Evolutionary conservation across 2,113 vertebrate genomes (phyloP), one percentile per base, ranked within the genome.

Genomic region (Corvus moneduloides): DNA sequence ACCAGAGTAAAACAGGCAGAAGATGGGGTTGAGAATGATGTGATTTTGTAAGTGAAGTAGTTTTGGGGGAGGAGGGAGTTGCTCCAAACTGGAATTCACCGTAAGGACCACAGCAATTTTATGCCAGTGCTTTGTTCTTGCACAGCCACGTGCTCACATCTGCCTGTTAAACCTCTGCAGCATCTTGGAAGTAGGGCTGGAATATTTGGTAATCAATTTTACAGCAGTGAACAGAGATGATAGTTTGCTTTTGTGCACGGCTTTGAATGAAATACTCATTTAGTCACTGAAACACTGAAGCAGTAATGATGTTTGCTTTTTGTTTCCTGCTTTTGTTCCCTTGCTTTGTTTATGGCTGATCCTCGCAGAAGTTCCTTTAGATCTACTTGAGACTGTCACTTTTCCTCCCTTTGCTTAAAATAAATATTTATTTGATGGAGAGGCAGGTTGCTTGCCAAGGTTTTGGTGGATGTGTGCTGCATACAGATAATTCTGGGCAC

Each of bases 321-420:
- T 64, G 37, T 66, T 89, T 93, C 86, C 89, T 83, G 58, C 84
- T 58, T 91, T 89, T 95, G 66, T 91, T 92, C 62, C 19, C 71
- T 75, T 26, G 17, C 68, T 80, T 91, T 78, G 66, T 79, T 92
- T 54, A 11, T 26, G 63, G 37, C 88, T 78, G 39, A 46, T 91
- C 41, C 56, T 46, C 10, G 0, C 48, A 59, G 79, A 78, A 81
- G 46, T 79, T 92, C 33, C 77, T 86, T 82, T 44, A n/a, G 78
- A 82, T 54, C 58, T 71, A 11, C 88, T 84, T 69, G 76, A 87
- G 82, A 16, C 48, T 64, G 23, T 66, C 66, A 48, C 56, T 91
- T 83, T 82, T 64, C 44, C 52, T 91, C 61, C 23, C 37, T 87
- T 59, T 39, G 58, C 75, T 81, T 80, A 14, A 73, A 86, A 83